Conservation (phyloP, 1,140 invertebrate species). For the Batillaria attramentaria region DNA sequence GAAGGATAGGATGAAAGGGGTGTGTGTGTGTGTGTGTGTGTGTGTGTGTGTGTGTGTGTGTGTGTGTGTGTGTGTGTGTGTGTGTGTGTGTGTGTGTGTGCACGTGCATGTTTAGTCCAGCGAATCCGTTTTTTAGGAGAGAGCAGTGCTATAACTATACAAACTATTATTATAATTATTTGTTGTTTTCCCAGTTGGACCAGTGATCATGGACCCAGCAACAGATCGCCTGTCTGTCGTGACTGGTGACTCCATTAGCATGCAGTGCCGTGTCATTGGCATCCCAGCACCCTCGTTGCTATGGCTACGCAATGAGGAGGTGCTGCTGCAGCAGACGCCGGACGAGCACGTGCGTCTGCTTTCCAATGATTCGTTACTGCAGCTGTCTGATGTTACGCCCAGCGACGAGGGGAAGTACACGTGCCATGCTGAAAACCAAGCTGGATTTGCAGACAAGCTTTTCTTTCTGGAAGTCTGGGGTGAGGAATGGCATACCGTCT, state of each 20-base stretch:
- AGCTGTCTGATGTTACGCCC: conserved; percentile 51
- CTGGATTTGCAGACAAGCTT: conserved; percentile 70
- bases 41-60: too few species aligned
- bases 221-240: conserved; percentile 66
- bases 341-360: conserved; percentile 49
- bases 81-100: too few species aligned
- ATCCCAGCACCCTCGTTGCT: conserved; percentile 69
- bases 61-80: too few species aligned
- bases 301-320: conserved; percentile 57
- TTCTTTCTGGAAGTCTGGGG: conserved; percentile 72
- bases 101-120: too few species aligned
- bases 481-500: conserved; percentile 55
- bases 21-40: too few species aligned
- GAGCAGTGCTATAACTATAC: too few species aligned
- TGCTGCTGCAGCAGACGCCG: not conserved
- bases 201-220: conserved; percentile 43
- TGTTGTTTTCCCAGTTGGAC: conserved; percentile 56
- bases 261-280: conserved; percentile 72
- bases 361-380: conserved; percentile 50
- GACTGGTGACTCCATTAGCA: conserved; percentile 75
- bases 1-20: too few species aligned
- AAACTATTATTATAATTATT: too few species aligned
- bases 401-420: conserved; percentile 68
- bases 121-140: too few species aligned
- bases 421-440: conserved; percentile 74